Base-by-base conservation (phyloP, 2,888 invertebrate genomes). In the Taenaris catops region DNA sequence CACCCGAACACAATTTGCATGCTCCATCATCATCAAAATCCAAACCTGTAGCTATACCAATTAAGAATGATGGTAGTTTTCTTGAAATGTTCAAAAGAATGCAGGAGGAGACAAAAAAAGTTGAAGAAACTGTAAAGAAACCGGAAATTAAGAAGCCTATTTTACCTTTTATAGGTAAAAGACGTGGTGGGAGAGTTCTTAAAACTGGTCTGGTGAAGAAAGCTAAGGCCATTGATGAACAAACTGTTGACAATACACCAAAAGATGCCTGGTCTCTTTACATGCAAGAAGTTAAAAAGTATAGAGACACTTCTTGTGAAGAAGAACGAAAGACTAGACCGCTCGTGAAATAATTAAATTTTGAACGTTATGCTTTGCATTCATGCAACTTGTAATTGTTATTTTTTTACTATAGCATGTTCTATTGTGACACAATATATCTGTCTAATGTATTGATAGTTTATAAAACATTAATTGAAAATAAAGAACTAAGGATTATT, bases 261-360 rank as follows among this genome's bases (percentile, higher is more conserved):
- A 94, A 94, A 63, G 96, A 97, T 74, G 96, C 96, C 6, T 97
- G 97, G 97, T 94, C 96, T 0, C 89, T 96, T 11, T 97, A 97
- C 66, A 92, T 97, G 92, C 94, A 94, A 42, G 97, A 97, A 89
- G 97, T 97, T 8, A 94, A 95, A 63, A 94, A 94, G 63, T 97
- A 97, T 68, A 93, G 96, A 63, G 96, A 96, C 70, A 94, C 95
- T 33, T 95, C 95, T 44, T 97, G 97, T 72, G 96, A 96, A 71
- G 96, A 96, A 55, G 96, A 96, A 64, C 90, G 93, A 48, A 96
- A 96, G 76, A 96, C 95, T 25, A 90, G 97, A 54, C 96, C 96
- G 4, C 89, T 97, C 44, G 96, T 96, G 42, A 96, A 96, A 91
- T 97, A 91, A 89, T 20, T 12, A 17, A 5, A 58, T 44, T 47